Evolutionary conservation across 2,888 invertebrate genomes (phyloP).

Genomic region (Drymonia ruficornis): DNA sequence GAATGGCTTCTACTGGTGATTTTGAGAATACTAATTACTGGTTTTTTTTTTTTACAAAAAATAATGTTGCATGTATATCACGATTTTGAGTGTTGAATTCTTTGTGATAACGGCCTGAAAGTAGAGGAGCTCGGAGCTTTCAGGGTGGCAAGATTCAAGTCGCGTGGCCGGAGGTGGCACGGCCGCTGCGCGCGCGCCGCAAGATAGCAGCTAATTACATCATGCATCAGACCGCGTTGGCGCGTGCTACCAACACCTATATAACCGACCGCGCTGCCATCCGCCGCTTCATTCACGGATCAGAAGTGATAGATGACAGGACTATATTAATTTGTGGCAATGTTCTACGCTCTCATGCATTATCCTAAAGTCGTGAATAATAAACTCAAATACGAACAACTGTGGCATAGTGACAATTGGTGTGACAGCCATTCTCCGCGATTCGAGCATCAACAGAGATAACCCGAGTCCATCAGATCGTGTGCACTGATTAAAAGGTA

Average conservation of each 20-base stretch:
- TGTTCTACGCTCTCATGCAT: conserved; percentile 80
- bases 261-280: conserved; percentile 43
- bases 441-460: conserved; percentile 78
- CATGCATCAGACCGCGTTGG: conserved; percentile 73
- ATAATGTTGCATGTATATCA: no score
- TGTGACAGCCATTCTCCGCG: conserved; percentile 78
- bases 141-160: conserved; percentile 34
- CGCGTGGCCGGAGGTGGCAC: conserved; percentile 16
- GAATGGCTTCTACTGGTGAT: no score
- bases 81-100: not conserved
- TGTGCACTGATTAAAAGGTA: conserved; percentile 73
- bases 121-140: conserved; percentile 17
- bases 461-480: conserved; percentile 58
- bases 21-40: no score
- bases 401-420: conserved; percentile 82
- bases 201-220: conserved; percentile 74
- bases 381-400: conserved; percentile 73
- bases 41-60: no score
- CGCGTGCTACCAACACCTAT: conserved; percentile 65
- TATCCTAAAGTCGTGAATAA: conserved; percentile 62
- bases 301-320: conserved; percentile 70
- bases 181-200: conserved; percentile 44
- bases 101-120: not conserved
- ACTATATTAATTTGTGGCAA: conserved; percentile 77
- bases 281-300: conserved; percentile 69